Conservation (phyloP, 2,113 vertebrate species). For the Scortum barcoo region DNA sequence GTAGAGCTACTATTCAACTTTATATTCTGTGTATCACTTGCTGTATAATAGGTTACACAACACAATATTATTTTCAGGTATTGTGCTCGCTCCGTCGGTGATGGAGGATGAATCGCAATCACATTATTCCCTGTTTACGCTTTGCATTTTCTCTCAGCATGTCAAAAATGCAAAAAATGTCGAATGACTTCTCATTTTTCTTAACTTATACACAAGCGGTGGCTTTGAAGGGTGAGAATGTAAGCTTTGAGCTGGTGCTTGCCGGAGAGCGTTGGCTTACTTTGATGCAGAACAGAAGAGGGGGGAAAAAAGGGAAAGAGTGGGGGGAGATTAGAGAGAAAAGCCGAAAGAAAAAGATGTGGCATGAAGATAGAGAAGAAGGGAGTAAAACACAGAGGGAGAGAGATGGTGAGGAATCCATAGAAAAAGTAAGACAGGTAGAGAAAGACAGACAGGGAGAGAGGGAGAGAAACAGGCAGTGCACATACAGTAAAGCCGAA, state of each 20-base stretch:
- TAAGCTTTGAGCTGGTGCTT: slow-evolving; percentile 68
- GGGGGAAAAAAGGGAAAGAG: background rate
- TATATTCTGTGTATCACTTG: background rate
- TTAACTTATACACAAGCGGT: slow-evolving; percentile 36
- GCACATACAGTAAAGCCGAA: slow-evolving; percentile 19
- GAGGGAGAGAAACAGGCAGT: slow-evolving; percentile 7
- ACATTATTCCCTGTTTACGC: slow-evolving; percentile 24
- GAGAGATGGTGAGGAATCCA: background rate
- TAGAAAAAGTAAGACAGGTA: slow-evolving; percentile 3
- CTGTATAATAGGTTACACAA: background rate
- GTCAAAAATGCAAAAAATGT: slow-evolving; percentile 39
- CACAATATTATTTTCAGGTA: background rate
- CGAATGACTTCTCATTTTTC: slow-evolving; percentile 41
- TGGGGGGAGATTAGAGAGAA: slow-evolving; percentile 53
- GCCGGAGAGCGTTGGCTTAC: slow-evolving; percentile 55
- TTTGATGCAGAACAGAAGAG: slow-evolving; percentile 69
- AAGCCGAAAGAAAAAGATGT: slow-evolving; percentile 44
- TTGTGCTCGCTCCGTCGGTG: slow-evolving; percentile 5
- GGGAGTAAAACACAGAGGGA: background rate
- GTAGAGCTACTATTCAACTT: background rate
- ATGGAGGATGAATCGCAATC: slow-evolving; percentile 33
- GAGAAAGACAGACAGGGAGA: slow-evolving; percentile 3
- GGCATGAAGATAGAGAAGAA: slow-evolving; percentile 34
- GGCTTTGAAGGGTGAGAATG: slow-evolving; percentile 64
- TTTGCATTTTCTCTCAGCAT: slow-evolving; percentile 16